These are phyloP conservation scores for Listrodromus nycthemerus DNA, from an alignment of 2,888 invertebrate genomes.

Conservation along the genomic window DNA sequence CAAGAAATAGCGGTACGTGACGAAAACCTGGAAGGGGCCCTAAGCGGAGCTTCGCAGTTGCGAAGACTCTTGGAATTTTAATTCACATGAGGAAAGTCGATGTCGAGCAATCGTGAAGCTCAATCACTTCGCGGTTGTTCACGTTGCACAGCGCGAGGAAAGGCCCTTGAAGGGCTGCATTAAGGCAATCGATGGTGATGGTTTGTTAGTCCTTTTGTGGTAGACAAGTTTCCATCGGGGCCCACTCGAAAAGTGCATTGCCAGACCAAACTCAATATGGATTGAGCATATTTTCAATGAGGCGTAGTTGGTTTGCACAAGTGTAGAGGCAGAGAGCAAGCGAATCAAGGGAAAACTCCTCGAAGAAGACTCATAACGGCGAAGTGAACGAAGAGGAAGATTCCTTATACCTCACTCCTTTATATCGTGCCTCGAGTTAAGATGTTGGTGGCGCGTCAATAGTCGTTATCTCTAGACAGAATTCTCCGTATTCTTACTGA, in stretches of 20 bases:
- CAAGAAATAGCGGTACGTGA: neutral
- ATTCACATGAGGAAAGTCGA: conserved; percentile 30
- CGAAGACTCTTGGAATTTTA: conserved; percentile 10
- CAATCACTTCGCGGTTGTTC: neutral
- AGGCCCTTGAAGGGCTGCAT: conserved; percentile 17
- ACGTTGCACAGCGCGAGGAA: conserved; percentile 22
- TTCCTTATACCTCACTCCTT: conserved; percentile 22
- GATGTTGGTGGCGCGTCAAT: conserved; percentile 72
- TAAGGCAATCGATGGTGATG: conserved; percentile 8
- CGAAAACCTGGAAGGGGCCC: neutral
- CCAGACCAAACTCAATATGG: conserved; percentile 36
- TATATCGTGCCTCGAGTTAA: conserved; percentile 38
- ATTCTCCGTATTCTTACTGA: conserved; percentile 64
- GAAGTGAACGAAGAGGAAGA: conserved; percentile 12
- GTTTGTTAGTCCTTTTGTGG: conserved; percentile 35
- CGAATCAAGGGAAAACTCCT: neutral
- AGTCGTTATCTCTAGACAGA: conserved; percentile 74
- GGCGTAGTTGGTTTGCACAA: conserved; percentile 26
- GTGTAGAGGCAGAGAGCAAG: neutral
- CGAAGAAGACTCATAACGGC: conserved; percentile 12
- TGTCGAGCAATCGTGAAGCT: neutral
- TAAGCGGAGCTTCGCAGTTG: neutral
- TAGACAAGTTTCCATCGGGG: conserved; percentile 8
- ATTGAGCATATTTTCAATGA: conserved; percentile 27
- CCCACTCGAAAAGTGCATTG: neutral